Base-by-base conservation (phyloP, 2,888 invertebrate species). In the Netelia virgata region DNA sequence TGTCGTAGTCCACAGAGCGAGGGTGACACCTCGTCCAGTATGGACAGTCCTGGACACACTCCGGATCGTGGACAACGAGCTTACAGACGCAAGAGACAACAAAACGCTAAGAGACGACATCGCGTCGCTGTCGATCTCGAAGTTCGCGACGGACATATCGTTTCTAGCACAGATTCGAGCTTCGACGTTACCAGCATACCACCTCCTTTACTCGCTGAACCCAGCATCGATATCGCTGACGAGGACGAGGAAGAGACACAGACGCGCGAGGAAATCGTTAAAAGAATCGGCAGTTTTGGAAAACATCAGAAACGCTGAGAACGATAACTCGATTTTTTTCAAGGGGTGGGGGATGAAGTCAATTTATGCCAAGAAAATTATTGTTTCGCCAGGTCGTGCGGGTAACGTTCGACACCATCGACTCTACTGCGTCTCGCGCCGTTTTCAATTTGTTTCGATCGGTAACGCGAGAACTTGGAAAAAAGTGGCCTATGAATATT, bases 101-200 rank as follows among this genome's bases (percentile, higher is more conserved):
- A 93, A 55, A 91, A 92, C 55, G 86, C 89, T 5, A 92, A 92
- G 64, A 91, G 92, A 72, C 89, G 93, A 53, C 94, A 94, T 70
- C 90, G 94, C 11, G 93, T 93, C 2, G 91, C 92, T 3, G 91
- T 94, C 8, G 94, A 94, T 84, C 87, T 94, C 36, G 93, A 94
- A 85, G 91, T 94, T 0, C 92, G 94, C 79, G 93, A 94, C 76
- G 93, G 93, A 2, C 94, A 93, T 57, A 92, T 94, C 47, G 90
- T 94, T 1, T 93, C 93, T 1, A 94, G 96, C 79, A 96, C 96
- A n/a, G 97, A 97, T 87, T 96, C 96, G 79, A 95, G 95, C 91
- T 96, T 97, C 91, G 97, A 97, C 90, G 96, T 97, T 20, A 95
- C 96, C 50, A 96, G 96, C 36, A 95, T 97, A 89, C 97, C 97